Conservation (phyloP, 2,797 vertebrate species). For the Alosa sapidissima region DNA sequence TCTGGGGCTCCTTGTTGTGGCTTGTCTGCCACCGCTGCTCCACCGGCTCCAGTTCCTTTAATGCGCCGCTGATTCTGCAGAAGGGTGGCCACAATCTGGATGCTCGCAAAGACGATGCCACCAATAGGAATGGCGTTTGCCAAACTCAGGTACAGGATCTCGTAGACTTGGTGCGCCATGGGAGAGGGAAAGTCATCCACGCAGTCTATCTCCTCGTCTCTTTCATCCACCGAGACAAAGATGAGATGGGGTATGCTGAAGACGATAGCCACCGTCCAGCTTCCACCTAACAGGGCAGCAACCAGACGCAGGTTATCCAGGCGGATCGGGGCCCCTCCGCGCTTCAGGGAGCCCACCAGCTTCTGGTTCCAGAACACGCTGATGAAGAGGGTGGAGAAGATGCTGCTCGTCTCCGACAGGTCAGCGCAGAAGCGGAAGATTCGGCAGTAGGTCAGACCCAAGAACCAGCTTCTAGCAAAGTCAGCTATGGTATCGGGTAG, state of each 20-base stretch:
- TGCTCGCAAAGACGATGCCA: slow-evolving; percentile 65
- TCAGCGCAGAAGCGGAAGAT: slow-evolving; percentile 68
- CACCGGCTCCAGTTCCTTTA: slow-evolving; percentile 25
- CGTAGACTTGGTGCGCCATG: slow-evolving; percentile 52
- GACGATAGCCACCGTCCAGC: slow-evolving; percentile 64
- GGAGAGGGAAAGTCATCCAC: slow-evolving; percentile 55
- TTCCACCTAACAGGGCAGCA: slow-evolving; percentile 60
- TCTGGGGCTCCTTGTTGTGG: background rate
- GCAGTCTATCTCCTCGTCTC: slow-evolving; percentile 58
- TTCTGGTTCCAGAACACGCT: slow-evolving; percentile 79
- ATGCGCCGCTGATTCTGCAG: slow-evolving; percentile 65
- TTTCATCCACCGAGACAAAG: slow-evolving; percentile 47
- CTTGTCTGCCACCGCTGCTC: background rate
- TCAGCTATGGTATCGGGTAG: slow-evolving; percentile 70
- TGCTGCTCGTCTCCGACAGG: slow-evolving; percentile 78
- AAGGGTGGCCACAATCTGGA: slow-evolving; percentile 69
- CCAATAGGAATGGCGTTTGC: slow-evolving; percentile 68
- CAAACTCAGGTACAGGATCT: slow-evolving; percentile 64
- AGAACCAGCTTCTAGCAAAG: slow-evolving; percentile 65
- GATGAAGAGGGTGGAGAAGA: slow-evolving; percentile 77
- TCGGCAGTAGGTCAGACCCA: slow-evolving; percentile 66
- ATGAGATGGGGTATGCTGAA: slow-evolving; percentile 70
- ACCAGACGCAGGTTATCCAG: slow-evolving; percentile 69
- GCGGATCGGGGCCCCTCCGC: slow-evolving; percentile 64
- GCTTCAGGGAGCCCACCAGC: slow-evolving; percentile 72